These are phyloP conservation scores for Rhincodon typus DNA, from an alignment of 2,797 vertebrate species.

Conservation along the genomic window DNA sequence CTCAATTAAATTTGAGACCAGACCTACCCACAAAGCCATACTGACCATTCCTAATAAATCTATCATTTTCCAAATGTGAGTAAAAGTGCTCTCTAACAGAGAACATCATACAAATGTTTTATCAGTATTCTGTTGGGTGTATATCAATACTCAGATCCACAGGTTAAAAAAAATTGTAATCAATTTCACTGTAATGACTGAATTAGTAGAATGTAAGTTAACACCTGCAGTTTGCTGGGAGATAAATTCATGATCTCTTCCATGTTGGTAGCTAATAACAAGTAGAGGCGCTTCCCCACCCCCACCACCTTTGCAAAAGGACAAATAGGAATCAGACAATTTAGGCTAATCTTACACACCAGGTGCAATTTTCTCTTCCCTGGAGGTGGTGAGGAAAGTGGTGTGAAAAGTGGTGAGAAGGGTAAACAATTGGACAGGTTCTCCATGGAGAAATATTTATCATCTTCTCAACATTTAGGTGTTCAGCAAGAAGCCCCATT, in stretches of 20 bases:
- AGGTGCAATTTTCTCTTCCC: not conserved
- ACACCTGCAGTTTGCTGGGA: conserved; percentile 1
- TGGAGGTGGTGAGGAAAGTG: no score
- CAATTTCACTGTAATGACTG: not conserved
- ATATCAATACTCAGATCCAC: not conserved
- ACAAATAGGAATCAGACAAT: not conserved
- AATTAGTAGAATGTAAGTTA: not conserved
- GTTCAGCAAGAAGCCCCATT: no score
- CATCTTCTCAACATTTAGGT: no score
- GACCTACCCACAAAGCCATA: no score
- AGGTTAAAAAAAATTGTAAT: not conserved
- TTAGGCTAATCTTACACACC: not conserved
- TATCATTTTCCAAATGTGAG: not conserved
- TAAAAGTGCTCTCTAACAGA: not conserved
- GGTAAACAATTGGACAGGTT: no score
- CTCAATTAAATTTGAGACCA: no score
- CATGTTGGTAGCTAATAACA: not conserved
- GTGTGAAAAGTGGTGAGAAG: no score
- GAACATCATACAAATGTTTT: not conserved
- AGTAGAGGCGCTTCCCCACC: not conserved
- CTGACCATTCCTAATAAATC: no score
- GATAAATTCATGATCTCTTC: not conserved
- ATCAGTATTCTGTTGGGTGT: not conserved
- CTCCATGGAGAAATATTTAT: no score
- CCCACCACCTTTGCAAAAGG: not conserved